Evolutionary conservation across 1,140 invertebrate genomes (phyloP).

Genomic region (Archivesica marissinica): DNA sequence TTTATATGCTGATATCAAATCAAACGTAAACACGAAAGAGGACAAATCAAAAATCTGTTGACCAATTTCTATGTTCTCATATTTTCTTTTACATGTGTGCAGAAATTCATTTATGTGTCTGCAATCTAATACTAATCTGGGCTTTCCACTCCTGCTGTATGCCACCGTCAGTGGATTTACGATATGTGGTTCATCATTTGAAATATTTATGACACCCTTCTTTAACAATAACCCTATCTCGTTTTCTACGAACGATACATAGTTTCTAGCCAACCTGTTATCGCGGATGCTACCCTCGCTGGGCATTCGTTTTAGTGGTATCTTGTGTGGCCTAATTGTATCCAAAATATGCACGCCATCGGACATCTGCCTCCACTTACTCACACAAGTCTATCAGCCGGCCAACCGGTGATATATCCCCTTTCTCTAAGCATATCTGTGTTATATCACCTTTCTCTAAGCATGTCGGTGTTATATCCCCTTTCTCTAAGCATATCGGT

Average conservation of each 20-base stretch:
- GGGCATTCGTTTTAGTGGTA: not conserved
- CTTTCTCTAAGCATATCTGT: no score
- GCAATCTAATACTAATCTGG: conserved; percentile 59
- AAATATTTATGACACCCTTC: not conserved
- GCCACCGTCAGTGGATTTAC: conserved; percentile 8
- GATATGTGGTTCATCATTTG: not conserved
- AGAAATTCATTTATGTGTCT: conserved; percentile 60
- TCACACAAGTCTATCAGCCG: not conserved
- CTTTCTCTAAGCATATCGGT: no score
- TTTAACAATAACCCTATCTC: not conserved
- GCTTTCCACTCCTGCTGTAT: not conserved
- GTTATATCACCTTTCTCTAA: no score
- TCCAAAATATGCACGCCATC: not conserved
- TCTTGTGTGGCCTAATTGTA: not conserved
- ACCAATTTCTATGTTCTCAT: conserved; percentile 44
- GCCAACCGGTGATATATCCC: not conserved
- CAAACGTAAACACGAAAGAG: conserved; percentile 61
- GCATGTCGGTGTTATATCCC: no score
- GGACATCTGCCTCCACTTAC: not conserved
- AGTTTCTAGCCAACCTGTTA: not conserved
- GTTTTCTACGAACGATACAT: not conserved
- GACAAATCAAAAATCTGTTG: conserved; percentile 28
- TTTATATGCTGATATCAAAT: conserved; percentile 63
- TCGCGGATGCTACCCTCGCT: not conserved
- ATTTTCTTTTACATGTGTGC: conserved; percentile 55